Evolutionary conservation across 2,888 invertebrate genomes (phyloP).

Genomic region (Adelphocoris suturalis): DNA sequence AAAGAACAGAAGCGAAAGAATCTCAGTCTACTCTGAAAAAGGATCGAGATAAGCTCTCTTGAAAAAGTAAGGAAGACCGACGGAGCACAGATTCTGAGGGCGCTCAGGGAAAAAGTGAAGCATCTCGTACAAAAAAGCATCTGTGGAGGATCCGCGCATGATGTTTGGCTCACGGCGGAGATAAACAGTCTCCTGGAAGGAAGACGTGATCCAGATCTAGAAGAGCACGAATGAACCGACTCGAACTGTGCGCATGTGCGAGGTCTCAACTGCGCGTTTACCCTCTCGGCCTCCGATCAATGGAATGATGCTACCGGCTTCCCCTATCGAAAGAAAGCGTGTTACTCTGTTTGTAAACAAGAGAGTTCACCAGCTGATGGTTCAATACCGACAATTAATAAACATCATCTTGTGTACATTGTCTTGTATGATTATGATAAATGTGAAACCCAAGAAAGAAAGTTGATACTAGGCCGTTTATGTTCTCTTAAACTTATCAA

Average conservation of each 20-base stretch:
- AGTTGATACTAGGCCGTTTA: too few relatives aligned
- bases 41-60: not conserved
- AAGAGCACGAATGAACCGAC: not conserved
- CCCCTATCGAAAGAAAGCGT: not conserved
- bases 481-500: too few relatives aligned
- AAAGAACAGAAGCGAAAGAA: too few relatives aligned
- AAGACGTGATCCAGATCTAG: conserved; percentile 27
- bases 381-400: not conserved
- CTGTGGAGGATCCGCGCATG: conserved; percentile 29
- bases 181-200: not conserved
- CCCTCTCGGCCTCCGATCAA: not conserved
- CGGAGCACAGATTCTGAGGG: not conserved
- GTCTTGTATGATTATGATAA: too few relatives aligned
- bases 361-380: not conserved
- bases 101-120: not conserved
- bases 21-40: too few relatives aligned
- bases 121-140: not conserved
- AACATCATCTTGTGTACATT: too few relatives aligned
- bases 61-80: not conserved
- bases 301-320: not conserved
- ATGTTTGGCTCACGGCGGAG: not conserved
- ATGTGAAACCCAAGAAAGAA: too few relatives aligned
- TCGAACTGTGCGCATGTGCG: not conserved
- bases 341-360: conserved; percentile 16
- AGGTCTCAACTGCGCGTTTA: not conserved